Conservation (phyloP, 1,140 invertebrate genomes). For the Anagrus nilaparvatae region DNA sequence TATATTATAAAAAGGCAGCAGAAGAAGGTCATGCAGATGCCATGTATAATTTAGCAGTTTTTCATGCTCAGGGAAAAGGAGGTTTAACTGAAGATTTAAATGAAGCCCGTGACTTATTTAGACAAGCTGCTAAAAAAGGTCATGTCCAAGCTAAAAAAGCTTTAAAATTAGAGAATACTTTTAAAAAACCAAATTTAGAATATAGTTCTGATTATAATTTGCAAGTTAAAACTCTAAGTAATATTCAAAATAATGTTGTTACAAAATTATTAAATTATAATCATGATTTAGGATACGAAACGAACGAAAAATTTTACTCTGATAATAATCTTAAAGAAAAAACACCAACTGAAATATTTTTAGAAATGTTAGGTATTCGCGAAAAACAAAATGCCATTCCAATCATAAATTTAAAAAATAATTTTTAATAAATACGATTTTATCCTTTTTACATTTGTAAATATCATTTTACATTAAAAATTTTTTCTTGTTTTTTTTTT, state of each 20-base stretch:
- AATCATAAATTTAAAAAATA: too few relatives aligned
- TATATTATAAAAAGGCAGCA: slow-evolving; percentile 48
- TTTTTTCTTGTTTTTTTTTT: neutral
- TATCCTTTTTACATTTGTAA: neutral
- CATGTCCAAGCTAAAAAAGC: slow-evolving; percentile 46
- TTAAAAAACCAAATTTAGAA: slow-evolving; percentile 2
- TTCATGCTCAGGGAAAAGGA: slow-evolving; percentile 51
- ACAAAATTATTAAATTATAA: slow-evolving; percentile 16
- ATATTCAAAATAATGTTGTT: slow-evolving; percentile 11
- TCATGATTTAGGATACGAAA: neutral
- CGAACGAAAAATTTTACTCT: slow-evolving; percentile 2
- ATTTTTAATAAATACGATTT: too few relatives aligned
- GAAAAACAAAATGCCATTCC: slow-evolving; percentile 15
- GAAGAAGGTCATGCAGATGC: slow-evolving; percentile 47
- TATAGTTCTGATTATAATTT: slow-evolving; percentile 2
- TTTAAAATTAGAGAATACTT: slow-evolving; percentile 28
- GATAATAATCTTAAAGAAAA: slow-evolving; percentile 5
- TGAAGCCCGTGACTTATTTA: slow-evolving; percentile 42
- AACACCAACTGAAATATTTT: slow-evolving; percentile 23
- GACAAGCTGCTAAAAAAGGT: slow-evolving; percentile 47
- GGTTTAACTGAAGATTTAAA: slow-evolving; percentile 38
- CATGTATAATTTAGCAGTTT: slow-evolving; percentile 54
- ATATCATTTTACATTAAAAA: slow-evolving; percentile 1
- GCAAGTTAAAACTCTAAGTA: neutral
- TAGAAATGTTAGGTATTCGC: slow-evolving; percentile 23